Evolutionary conservation across 1,140 invertebrate species (phyloP).

Genomic region (Lamellibrachia luymesi): DNA sequence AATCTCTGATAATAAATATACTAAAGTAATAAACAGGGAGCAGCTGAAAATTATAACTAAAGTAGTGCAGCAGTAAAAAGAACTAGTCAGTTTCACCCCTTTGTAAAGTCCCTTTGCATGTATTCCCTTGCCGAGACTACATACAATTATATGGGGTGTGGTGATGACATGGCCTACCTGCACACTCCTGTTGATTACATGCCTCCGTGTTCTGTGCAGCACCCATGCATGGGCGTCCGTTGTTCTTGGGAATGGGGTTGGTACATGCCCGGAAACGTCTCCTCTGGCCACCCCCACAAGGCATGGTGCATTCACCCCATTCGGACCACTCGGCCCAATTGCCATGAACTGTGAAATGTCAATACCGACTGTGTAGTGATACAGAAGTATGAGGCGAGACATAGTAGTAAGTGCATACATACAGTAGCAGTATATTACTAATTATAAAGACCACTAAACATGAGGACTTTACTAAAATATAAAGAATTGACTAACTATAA

Average conservation of each 20-base stretch:
- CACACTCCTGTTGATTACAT: slow-evolving; percentile 13
- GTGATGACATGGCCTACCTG: slow-evolving; percentile 14
- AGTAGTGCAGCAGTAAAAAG: background rate
- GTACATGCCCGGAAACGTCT: slow-evolving; percentile 49
- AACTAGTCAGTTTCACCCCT: no score
- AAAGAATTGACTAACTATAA: background rate
- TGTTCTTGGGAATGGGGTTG: slow-evolving; percentile 48
- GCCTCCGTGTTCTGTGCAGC: slow-evolving; percentile 11
- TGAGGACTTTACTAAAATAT: background rate
- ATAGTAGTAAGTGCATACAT: background rate
- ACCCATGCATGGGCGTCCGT: slow-evolving; percentile 50
- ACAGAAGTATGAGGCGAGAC: no score
- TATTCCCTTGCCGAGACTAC: background rate
- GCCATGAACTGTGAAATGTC: slow-evolving; percentile 45
- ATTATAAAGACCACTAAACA: no score
- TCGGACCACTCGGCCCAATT: slow-evolving; percentile 48
- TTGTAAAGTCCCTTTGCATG: no score
- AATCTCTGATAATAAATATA: no score
- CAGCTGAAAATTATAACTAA: background rate
- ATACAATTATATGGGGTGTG: background rate
- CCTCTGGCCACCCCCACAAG: slow-evolving; percentile 47
- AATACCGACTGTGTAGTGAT: background rate
- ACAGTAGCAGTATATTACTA: background rate
- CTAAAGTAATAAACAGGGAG: no score
- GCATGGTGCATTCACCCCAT: slow-evolving; percentile 48